These are phyloP conservation scores for Pipistrellus pipistrellus DNA, from an alignment of 2,797 vertebrate species.

Conservation along the genomic window DNA sequence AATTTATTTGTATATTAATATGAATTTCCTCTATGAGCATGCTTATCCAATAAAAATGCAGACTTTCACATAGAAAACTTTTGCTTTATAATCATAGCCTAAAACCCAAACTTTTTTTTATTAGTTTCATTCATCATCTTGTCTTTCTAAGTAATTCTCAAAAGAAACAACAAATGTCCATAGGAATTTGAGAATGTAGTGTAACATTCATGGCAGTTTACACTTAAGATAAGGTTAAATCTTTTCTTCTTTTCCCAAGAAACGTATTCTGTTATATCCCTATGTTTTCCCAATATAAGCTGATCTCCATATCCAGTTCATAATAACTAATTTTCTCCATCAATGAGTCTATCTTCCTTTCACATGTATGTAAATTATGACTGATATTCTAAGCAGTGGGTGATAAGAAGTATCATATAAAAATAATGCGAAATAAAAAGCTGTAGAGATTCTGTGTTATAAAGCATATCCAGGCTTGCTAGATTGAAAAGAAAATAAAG, in stretches of 20 bases:
- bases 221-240: conserved; percentile 61
- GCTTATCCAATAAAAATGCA: conserved; percentile 35
- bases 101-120: conserved; percentile 57
- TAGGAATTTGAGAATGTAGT: conserved; percentile 14
- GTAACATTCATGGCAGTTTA: neutral
- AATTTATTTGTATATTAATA: conserved; percentile 44
- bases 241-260: conserved; percentile 58
- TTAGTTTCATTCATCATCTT: conserved; percentile 68
- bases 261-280: conserved; percentile 42
- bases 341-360: conserved; percentile 55
- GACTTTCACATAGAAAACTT: conserved; percentile 47
- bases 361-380: conserved; percentile 35
- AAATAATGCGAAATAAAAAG: conserved; percentile 1
- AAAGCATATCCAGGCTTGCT: neutral
- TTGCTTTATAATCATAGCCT: conserved; percentile 53
- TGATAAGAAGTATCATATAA: neutral
- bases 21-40: conserved; percentile 8
- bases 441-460: neutral
- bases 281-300: conserved; percentile 46
- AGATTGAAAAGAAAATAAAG: conserved; percentile 33
- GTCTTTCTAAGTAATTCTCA: conserved; percentile 54
- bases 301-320: neutral
- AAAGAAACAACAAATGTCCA: conserved; percentile 43
- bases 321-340: conserved; percentile 67
- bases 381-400: conserved; percentile 25